Conservation (phyloP, 1,140 invertebrate genomes). For the Neodiprion pinetum region DNA sequence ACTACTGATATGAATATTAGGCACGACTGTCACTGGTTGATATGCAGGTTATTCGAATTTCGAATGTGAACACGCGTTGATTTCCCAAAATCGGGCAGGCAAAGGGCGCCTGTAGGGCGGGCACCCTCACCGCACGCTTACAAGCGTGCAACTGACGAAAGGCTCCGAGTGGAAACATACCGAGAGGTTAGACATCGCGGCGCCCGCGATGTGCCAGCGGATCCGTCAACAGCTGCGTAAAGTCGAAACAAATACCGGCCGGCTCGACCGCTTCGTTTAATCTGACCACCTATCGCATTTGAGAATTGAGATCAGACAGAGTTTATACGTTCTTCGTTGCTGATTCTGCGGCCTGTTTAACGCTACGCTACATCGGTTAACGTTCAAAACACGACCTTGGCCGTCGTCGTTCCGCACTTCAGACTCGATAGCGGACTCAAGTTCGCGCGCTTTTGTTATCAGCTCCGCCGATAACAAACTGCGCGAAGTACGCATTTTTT, state of each 20-base stretch:
- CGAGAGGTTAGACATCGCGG: not conserved
- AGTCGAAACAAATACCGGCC: not conserved
- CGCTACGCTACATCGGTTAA: not conserved
- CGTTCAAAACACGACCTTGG: not conserved
- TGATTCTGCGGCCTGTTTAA: not conserved
- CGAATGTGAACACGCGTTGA: not conserved
- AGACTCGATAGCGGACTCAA: no score
- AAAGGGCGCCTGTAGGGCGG: slow-evolving; percentile 11
- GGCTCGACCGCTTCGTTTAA: not conserved
- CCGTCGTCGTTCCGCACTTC: not conserved
- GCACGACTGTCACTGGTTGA: slow-evolving; percentile 12
- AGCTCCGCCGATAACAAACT: no score
- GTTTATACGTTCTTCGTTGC: not conserved
- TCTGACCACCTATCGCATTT: no score
- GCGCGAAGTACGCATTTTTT: no score
- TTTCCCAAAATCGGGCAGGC: not conserved
- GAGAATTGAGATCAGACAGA: not conserved
- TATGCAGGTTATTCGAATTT: not conserved
- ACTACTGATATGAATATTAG: slow-evolving; percentile 17
- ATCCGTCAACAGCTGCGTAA: not conserved
- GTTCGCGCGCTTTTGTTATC: no score
- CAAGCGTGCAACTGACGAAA: slow-evolving; percentile 35
- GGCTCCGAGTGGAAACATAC: not conserved
- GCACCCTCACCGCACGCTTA: slow-evolving; percentile 39
- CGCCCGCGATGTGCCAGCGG: not conserved